Base-by-base conservation (phyloP, 1,140 invertebrate genomes). In the Rhynchophorus ferrugineus region DNA sequence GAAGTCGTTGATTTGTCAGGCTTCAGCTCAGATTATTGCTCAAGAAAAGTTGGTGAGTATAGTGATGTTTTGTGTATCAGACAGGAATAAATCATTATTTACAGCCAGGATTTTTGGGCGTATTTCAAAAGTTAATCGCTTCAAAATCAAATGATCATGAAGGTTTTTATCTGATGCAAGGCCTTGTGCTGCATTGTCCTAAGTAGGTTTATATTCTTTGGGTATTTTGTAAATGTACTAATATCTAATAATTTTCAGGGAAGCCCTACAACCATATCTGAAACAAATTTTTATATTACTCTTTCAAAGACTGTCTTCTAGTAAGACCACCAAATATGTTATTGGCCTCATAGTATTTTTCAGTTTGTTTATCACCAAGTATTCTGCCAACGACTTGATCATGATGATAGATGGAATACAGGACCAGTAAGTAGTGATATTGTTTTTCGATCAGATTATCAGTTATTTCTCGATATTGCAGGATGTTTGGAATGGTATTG, bases 81-180 rank as follows among this genome's bases (percentile, higher is more conserved):
- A 38, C 7, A 6, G 37, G 7, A 6, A 38, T 38, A 6, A 38
- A 38, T 38, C 5, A 38, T 38, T 38, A 38, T 61, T 79, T 77
- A 11, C 72, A 90, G 80, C 84, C 79, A 67, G 89, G 86, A 29
- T 77, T 98, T 51, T 70, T 99, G 7, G 95, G 94, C 16, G 85
- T 98, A 13, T 98, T 96, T 69, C 95, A 98, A 68, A 97, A 98
- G 73, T 72, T 98, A 52, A 92, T 97, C 58, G 89, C 92, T 2
- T 96, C 92, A 0, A 95, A 95, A 75, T 78, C 82, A 0, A 94
- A 97, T 66, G 95, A 98, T 72, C 91, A 97, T 61, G 92, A 98
- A 75, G 95, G 94, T 19, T 97, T 98, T 69, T 82, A 87, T 65
- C 71, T 99, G 1, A 77, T 98, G 18, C 88, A 94, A 69, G 81